phyloP scores from a whole-genome alignment of 2,113 vertebrate genomes.

The Serilophus lunatus region DNA sequence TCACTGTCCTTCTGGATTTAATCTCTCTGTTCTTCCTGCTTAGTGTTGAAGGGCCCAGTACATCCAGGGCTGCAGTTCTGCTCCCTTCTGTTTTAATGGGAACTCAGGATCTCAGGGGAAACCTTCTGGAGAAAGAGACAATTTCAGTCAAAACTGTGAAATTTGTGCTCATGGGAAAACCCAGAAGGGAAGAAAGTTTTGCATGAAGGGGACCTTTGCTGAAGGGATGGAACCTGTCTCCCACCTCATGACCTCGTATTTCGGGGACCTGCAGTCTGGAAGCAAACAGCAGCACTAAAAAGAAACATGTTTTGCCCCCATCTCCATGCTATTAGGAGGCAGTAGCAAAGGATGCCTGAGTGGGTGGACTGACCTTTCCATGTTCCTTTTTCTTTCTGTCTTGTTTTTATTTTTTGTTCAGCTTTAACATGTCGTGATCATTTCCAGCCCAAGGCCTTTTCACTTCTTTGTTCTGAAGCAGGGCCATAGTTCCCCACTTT shows the following conservation, averaged over 20 bases:
- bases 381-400: background rate
- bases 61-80: background rate
- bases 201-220: background rate
- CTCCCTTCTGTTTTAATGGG: background rate
- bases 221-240: background rate
- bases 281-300: background rate
- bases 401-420: background rate
- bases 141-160: background rate
- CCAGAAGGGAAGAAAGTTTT: background rate
- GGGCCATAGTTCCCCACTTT: background rate
- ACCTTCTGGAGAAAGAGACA: background rate
- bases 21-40: background rate
- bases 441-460: background rate
- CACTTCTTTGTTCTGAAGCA: background rate
- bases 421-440: background rate
- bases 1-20: background rate
- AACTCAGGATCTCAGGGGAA: background rate
- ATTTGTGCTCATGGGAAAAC: background rate
- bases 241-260: background rate
- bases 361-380: background rate
- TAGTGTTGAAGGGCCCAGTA: background rate
- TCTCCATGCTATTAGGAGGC: background rate
- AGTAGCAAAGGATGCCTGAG: background rate
- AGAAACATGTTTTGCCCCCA: background rate
- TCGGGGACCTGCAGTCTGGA: background rate